A percentile compares a stretch with the other conserved stretches of the same genome.
These are phyloP conservation scores for Cremastinae sp. DNA, from an alignment of 2,888 invertebrate genomes.

Conservation along the genomic window DNA sequence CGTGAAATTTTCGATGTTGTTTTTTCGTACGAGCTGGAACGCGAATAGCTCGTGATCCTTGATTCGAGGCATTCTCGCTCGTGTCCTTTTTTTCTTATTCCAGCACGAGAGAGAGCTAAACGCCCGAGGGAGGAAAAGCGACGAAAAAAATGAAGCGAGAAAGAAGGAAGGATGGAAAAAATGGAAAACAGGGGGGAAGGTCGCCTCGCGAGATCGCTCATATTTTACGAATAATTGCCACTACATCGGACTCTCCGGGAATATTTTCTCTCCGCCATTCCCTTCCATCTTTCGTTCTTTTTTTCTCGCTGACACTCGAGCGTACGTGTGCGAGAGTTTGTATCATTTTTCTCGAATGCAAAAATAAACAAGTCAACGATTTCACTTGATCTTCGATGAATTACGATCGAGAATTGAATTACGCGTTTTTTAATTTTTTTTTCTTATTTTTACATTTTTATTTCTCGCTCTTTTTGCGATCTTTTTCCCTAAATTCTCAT, in stretches of 20 bases:
- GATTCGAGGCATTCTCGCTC: conserved; percentile 35
- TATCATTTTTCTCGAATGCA: conserved; percentile 24
- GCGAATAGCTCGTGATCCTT: conserved; percentile 49
- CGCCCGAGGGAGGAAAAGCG: background rate
- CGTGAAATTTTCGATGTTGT: conserved; percentile 6
- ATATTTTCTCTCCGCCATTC: conserved; percentile 7
- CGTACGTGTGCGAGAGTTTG: background rate
- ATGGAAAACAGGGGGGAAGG: conserved; percentile 17
- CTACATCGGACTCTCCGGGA: conserved; percentile 46
- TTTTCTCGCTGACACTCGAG: conserved; percentile 19
- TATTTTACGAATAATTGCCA: conserved; percentile 57
- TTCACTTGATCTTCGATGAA: conserved; percentile 44
- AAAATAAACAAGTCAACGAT: conserved; percentile 44
- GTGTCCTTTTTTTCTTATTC: background rate
- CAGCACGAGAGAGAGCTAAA: no score
- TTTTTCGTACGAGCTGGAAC: conserved; percentile 17
- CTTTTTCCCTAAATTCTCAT: no score
- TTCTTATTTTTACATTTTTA: no score
- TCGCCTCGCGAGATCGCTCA: conserved; percentile 41
- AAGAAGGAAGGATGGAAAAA: background rate
- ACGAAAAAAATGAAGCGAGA: no score
- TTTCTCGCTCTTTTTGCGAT: no score
- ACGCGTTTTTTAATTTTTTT: no score
- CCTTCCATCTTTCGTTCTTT: background rate
- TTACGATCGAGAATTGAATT: conserved; percentile 47